Evolutionary conservation across 2,113 vertebrate species (phyloP).

Genomic region (Clarias batrachus): DNA sequence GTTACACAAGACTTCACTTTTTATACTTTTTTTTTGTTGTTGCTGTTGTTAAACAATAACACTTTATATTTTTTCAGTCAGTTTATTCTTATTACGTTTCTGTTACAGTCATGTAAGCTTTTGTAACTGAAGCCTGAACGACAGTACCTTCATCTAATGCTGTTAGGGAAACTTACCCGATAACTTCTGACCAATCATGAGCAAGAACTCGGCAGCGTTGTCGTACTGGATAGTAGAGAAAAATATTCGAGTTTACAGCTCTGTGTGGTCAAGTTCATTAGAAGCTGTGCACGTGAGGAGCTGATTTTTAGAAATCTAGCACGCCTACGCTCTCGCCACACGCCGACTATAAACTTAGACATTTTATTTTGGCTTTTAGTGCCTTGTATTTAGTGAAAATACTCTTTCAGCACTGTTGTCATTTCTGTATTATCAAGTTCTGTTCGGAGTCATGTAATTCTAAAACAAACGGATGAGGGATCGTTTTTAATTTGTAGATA

Average conservation of each 20-base stretch:
- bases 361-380: neutral
- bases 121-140: neutral
- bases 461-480: neutral
- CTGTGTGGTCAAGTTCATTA: neutral
- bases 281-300: neutral
- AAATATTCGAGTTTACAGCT: neutral
- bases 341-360: neutral
- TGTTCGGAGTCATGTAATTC: neutral
- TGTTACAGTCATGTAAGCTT: neutral
- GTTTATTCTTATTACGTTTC: neutral
- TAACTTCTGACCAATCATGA: neutral
- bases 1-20: too few species aligned
- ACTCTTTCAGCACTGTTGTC: neutral
- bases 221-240: neutral
- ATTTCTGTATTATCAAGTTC: neutral
- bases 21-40: too few species aligned
- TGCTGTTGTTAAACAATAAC: too few species aligned
- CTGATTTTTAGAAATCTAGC: neutral
- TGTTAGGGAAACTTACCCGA: neutral
- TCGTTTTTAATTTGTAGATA: neutral
- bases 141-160: neutral
- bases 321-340: neutral
- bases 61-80: too few species aligned
- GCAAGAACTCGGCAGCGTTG: neutral
- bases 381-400: neutral